A percentile compares a stretch with the other conserved stretches of the same genome.
Evolutionary conservation across 92 coral and sea anemone species (phyloP).

Genomic region (Micromussa lordhowensis): DNA sequence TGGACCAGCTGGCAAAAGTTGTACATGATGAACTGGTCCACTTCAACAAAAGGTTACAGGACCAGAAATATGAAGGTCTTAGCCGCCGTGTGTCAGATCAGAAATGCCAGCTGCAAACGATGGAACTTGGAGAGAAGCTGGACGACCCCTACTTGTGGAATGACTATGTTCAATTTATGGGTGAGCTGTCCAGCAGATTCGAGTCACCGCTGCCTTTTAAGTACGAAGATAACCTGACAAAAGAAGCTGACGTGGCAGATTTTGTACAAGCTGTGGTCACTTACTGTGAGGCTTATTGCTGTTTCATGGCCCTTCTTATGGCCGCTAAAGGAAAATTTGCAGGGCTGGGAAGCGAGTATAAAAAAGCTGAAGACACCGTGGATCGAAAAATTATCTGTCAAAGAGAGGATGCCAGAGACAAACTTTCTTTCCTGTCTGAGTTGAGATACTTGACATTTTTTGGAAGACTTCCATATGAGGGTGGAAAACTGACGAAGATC

Average conservation of each 20-base stretch:
- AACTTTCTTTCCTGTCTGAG: conserved; percentile 47
- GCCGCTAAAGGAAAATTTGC: conserved; percentile 35
- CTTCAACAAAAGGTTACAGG: conserved; percentile 32
- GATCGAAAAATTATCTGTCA: conserved; percentile 26
- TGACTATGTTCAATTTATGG: conserved; percentile 41
- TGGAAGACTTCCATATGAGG: conserved; percentile 41
- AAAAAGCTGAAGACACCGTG: conserved; percentile 3
- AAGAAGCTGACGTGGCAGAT: conserved; percentile 44
- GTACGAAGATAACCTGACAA: conserved; percentile 4
- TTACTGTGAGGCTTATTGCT: conserved; percentile 49
- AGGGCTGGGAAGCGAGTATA: conserved; percentile 12
- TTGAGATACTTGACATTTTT: conserved; percentile 27
- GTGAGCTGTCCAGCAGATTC: conserved; percentile 39
- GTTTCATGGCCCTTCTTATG: conserved; percentile 49
- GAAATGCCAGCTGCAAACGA: conserved; percentile 17
- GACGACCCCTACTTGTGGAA: conserved; percentile 39
- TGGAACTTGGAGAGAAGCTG: conserved; percentile 11
- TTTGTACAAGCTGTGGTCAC: conserved; percentile 42
- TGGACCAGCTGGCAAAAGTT: conserved; percentile 20
- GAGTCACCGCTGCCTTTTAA: conserved; percentile 30
- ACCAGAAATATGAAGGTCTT: conserved; percentile 25
- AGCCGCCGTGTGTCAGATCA: conserved; percentile 29
- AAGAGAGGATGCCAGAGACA: conserved; percentile 15
- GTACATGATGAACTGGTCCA: neutral
- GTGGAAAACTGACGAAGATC: conserved; percentile 53